Percentiles rank a stretch among this genome's conserved stretches.
Conservation (phyloP, 2,888 invertebrate species). For the Trisateles emortualis region DNA sequence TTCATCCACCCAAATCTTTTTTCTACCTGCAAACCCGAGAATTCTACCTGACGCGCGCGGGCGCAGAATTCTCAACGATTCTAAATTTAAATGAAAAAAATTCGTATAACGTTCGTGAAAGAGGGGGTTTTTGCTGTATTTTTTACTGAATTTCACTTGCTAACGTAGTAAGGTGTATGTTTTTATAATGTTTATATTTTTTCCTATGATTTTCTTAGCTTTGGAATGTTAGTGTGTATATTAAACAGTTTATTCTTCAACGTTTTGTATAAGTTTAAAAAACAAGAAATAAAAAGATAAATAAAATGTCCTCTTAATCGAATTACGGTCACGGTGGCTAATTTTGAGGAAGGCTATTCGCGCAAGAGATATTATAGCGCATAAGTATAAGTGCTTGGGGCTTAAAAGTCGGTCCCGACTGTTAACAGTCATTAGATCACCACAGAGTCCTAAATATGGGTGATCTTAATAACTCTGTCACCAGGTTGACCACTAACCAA, state of each 20-base stretch:
- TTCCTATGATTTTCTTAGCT: slow-evolving; percentile 19
- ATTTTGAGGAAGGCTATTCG: too few relatives aligned
- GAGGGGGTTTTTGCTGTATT: slow-evolving; percentile 78
- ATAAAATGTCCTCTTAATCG: too few relatives aligned
- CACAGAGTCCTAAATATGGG: too few relatives aligned
- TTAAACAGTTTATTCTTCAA: background rate
- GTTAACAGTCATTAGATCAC: too few relatives aligned
- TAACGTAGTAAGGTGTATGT: slow-evolving; percentile 61
- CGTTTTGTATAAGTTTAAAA: too few relatives aligned
- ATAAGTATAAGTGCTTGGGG: too few relatives aligned
- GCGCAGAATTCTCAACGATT: slow-evolving; percentile 78
- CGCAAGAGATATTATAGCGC: too few relatives aligned
- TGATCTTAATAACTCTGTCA: too few relatives aligned
- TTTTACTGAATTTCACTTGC: slow-evolving; percentile 81
- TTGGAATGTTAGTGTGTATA: background rate
- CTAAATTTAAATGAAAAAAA: slow-evolving; percentile 68
- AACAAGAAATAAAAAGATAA: too few relatives aligned
- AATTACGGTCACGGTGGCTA: too few relatives aligned
- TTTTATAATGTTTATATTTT: slow-evolving; percentile 73
- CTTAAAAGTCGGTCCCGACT: too few relatives aligned
- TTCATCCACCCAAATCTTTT: slow-evolving; percentile 75
- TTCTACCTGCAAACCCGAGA: slow-evolving; percentile 84
- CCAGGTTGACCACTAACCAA: too few relatives aligned
- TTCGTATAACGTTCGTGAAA: slow-evolving; percentile 56
- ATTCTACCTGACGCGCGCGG: slow-evolving; percentile 74